A percentile compares a stretch with the other conserved stretches of the same genome.
These are phyloP conservation scores for Drosophila histrio DNA, from an alignment of 2,888 invertebrate genomes.

Conservation along the genomic window DNA sequence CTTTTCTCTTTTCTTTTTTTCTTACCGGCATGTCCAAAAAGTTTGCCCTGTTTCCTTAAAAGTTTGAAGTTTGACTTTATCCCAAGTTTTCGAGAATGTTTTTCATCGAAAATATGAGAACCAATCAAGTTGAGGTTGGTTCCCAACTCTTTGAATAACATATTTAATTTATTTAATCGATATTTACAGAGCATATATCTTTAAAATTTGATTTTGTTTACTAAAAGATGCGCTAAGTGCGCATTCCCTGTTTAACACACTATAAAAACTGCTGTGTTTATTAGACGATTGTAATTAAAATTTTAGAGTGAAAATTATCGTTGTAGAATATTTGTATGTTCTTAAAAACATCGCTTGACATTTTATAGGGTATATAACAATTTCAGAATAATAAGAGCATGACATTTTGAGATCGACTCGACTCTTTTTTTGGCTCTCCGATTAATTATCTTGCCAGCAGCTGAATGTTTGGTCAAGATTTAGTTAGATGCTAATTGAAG, in stretches of 20 bases:
- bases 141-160: background rate
- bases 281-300: background rate
- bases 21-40: constrained; percentile 38
- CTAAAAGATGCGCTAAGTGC: too few relatives aligned
- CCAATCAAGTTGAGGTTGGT: background rate
- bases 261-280: background rate
- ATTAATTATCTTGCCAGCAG: background rate
- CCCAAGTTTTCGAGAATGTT: constrained; percentile 29
- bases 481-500: background rate
- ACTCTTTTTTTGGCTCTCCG: background rate
- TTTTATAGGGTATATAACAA: too few relatives aligned
- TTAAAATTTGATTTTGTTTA: too few relatives aligned
- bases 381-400: too few relatives aligned
- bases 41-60: constrained; percentile 28
- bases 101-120: background rate
- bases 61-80: constrained; percentile 47
- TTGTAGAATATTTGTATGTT: background rate
- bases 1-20: background rate
- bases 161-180: background rate
- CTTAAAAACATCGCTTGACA: too few relatives aligned
- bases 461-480: background rate
- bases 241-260: background rate
- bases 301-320: too few relatives aligned
- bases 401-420: background rate
- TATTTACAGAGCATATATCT: background rate